Evolutionary conservation across 1,140 invertebrate genomes (phyloP).

Genomic region (Macrobrachium rosenbergii): DNA sequence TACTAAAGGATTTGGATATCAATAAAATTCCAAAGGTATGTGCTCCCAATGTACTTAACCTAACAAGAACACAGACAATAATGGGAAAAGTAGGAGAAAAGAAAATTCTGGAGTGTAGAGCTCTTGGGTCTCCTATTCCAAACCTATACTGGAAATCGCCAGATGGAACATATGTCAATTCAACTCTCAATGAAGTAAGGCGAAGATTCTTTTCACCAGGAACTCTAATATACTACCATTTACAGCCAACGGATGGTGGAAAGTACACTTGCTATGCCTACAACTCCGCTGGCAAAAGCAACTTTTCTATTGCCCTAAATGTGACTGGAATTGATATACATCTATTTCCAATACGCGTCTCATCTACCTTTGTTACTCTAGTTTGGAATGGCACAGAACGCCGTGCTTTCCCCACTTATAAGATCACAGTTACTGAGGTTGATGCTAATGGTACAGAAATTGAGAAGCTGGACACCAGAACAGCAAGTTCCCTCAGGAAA

Average conservation of each 20-base stretch:
- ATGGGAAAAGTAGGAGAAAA: slow-evolving; percentile 70
- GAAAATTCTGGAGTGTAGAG: slow-evolving; percentile 71
- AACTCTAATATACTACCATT: slow-evolving; percentile 69
- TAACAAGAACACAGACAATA: slow-evolving; percentile 61
- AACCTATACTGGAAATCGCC: slow-evolving; percentile 72
- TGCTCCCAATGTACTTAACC: slow-evolving; percentile 60
- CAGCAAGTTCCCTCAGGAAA: slow-evolving; percentile 62
- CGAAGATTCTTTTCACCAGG: slow-evolving; percentile 68
- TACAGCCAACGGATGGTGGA: slow-evolving; percentile 68
- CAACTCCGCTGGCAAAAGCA: slow-evolving; percentile 64
- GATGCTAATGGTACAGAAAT: slow-evolving; percentile 67
- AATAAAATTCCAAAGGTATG: slow-evolving; percentile 67
- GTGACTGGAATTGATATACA: slow-evolving; percentile 70
- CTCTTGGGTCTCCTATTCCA: slow-evolving; percentile 71
- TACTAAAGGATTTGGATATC: slow-evolving; percentile 68
- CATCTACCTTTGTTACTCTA: slow-evolving; percentile 71
- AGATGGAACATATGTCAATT: slow-evolving; percentile 69
- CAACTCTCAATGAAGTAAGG: slow-evolving; percentile 67
- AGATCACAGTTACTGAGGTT: slow-evolving; percentile 69
- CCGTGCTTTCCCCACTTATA: slow-evolving; percentile 70
- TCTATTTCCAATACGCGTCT: slow-evolving; percentile 68
- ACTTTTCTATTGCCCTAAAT: slow-evolving; percentile 58
- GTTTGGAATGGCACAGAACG: slow-evolving; percentile 72
- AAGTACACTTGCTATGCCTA: slow-evolving; percentile 68
- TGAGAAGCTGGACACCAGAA: slow-evolving; percentile 69